Percentiles rank a stretch among this genome's conserved stretches.
These are phyloP conservation scores for Ceramica pisi DNA, from an alignment of 2,888 invertebrate species.

Conservation along the genomic window DNA sequence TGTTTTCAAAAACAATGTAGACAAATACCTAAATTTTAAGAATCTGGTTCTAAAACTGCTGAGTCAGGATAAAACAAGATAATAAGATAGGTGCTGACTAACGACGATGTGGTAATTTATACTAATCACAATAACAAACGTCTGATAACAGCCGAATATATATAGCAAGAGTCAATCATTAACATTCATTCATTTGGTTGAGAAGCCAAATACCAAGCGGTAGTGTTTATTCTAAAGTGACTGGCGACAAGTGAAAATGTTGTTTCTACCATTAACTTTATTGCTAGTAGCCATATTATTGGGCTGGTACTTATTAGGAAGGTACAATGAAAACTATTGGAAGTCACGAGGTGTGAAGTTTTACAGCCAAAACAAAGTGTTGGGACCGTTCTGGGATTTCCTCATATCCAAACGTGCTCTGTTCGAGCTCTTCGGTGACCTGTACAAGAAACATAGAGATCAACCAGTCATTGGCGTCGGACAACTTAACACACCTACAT, in stretches of 20 bases:
- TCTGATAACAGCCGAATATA: conserved; percentile 30
- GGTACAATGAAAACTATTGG: conserved; percentile 74
- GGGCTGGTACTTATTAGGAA: conserved; percentile 37
- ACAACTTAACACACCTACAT: conserved; percentile 53
- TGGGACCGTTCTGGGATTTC: conserved; percentile 68
- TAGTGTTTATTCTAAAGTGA: neutral
- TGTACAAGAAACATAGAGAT: conserved; percentile 73
- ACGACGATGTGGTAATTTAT: conserved; percentile 6
- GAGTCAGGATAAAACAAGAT: neutral
- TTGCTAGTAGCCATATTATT: conserved; percentile 13
- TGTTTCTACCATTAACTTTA: conserved; percentile 39
- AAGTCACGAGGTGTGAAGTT: conserved; percentile 69
- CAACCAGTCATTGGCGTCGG: conserved; percentile 73
- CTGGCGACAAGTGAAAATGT: conserved; percentile 21
- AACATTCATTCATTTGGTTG: conserved; percentile 9
- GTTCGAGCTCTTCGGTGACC: conserved; percentile 49
- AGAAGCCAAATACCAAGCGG: conserved; percentile 1
- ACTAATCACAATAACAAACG: neutral
- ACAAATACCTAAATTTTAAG: neutral
- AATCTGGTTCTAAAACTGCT: conserved; percentile 14
- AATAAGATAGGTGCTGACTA: conserved; percentile 1
- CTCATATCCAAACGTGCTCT: conserved; percentile 22
- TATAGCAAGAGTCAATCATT: conserved; percentile 4
- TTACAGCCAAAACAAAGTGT: conserved; percentile 44
- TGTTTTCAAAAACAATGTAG: neutral